Percentiles rank a stretch among this genome's conserved stretches.
Evolutionary conservation across 2,113 vertebrate species (phyloP).

Genomic region (Tupaia tana): DNA sequence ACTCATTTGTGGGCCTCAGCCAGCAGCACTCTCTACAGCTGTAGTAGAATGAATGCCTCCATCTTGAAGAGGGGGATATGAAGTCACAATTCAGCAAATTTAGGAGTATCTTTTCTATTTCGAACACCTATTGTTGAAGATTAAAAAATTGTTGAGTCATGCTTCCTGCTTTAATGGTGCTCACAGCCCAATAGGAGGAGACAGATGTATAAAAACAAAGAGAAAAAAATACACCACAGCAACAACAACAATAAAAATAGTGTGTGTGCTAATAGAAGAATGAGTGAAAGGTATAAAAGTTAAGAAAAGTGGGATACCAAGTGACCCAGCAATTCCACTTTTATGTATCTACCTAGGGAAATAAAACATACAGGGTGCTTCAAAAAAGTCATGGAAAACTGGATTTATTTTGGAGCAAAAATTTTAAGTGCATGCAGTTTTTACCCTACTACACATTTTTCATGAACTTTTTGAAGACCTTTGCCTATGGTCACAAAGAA

Average conservation of each 20-base stretch:
- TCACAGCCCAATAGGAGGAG: conserved; percentile 53
- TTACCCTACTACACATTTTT: too few species aligned
- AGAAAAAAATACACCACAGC: neutral
- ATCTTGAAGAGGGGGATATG: neutral
- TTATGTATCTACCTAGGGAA: neutral
- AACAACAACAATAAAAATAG: neutral
- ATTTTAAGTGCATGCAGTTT: too few species aligned
- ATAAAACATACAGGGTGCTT: neutral
- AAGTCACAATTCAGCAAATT: neutral
- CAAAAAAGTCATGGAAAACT: too few species aligned
- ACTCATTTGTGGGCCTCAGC: neutral
- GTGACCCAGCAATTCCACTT: neutral
- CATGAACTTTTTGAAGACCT: too few species aligned
- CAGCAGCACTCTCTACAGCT: neutral
- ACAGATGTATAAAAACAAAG: conserved; percentile 51
- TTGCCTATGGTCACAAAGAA: neutral
- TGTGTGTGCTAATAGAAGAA: neutral
- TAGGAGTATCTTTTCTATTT: neutral
- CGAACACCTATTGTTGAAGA: neutral
- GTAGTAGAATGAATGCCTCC: neutral
- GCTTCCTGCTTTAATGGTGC: conserved; percentile 13
- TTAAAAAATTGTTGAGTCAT: neutral
- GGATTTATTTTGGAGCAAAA: too few species aligned
- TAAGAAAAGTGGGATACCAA: neutral
- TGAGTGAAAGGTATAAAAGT: neutral